phyloP scores from a whole-genome alignment of 2,797 vertebrate genomes.

The Australoheros facetus region DNA sequence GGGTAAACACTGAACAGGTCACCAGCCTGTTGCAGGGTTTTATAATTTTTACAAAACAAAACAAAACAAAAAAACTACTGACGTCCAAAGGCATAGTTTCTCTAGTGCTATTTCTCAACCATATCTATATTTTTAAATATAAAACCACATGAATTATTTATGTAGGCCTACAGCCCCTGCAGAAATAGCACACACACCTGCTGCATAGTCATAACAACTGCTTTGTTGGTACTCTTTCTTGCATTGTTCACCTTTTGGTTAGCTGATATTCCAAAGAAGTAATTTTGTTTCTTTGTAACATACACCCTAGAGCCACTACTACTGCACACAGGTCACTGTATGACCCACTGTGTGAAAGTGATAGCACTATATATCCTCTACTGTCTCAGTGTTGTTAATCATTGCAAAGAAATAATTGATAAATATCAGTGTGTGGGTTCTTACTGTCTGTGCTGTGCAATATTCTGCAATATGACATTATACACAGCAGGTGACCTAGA shows the following conservation, averaged over 20 bases:
- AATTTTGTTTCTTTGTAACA: neutral
- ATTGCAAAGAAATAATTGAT: neutral
- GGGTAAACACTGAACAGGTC: neutral
- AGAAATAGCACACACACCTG: slow-evolving; percentile 49
- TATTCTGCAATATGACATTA: neutral
- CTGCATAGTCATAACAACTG: slow-evolving; percentile 43
- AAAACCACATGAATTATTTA: slow-evolving; percentile 58
- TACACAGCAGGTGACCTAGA: slow-evolving; percentile 34
- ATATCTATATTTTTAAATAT: slow-evolving; percentile 44
- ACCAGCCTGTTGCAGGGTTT: neutral
- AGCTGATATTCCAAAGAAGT: slow-evolving; percentile 2
- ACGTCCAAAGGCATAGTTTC: neutral
- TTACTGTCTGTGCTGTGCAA: neutral
- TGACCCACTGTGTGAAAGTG: neutral
- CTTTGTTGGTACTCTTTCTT: slow-evolving; percentile 35
- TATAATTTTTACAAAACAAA: neutral
- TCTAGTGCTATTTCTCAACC: neutral
- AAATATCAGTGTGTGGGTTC: slow-evolving; percentile 1
- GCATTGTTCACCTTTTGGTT: slow-evolving; percentile 32
- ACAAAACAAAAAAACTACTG: neutral
- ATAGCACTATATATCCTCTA: neutral
- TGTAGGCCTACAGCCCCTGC: slow-evolving; percentile 7
- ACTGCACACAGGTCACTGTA: neutral
- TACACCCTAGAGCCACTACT: neutral
- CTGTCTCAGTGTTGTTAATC: neutral